Evolutionary conservation across 64 coral and sea anemone genomes (phyloP), one percentile per base, ranked within the genome.

Genomic region (Dendronephthya gigantea): DNA sequence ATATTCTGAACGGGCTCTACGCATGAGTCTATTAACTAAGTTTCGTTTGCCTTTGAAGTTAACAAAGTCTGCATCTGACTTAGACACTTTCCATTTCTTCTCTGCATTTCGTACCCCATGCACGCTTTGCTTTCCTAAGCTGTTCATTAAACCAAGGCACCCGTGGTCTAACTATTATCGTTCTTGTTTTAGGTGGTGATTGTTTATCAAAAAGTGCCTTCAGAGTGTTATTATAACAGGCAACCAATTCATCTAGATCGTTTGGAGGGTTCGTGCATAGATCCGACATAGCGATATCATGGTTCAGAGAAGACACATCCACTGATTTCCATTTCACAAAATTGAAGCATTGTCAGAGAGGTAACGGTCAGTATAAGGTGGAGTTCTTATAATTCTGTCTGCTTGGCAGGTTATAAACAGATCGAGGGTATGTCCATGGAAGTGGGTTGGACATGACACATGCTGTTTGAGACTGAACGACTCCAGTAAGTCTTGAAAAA

Each of bases 401-500:
- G 55, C 17, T 27, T 62, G 17, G 12, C 55, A 23, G 7, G 55
- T 62, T 7, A 62, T 62, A 7, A 27, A 7, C 17, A 62, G 17
- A 27, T 62, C 55, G 6, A 62, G 17, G 9, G 85, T 87, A 29
- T 87, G 85, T 31, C 85, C 68, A 27, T 79, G 39, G 31, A 81
- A 40, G 15, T 90, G 83, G 35, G 70, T 90, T 32, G 89, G 83
- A 10, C 82, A 40, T 50, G 81, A 68, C 33, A 90, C 83, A 47
- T 90, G 83, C 35, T 90, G 89, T 82, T 90, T 9, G 16, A 90
- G 83, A 51, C 89, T 68, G 16, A 90, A 37, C 23, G 88, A 89
- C 8, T 89, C 88, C 14, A 84, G 48, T 56, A 89, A 37, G 51
- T 89, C 88, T 28, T 75, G 28, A 32, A 84, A 89, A 37, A 84